These are phyloP conservation scores for Oryzias sinensis DNA, from an alignment of 2,797 vertebrate genomes.

Conservation along the genomic window DNA sequence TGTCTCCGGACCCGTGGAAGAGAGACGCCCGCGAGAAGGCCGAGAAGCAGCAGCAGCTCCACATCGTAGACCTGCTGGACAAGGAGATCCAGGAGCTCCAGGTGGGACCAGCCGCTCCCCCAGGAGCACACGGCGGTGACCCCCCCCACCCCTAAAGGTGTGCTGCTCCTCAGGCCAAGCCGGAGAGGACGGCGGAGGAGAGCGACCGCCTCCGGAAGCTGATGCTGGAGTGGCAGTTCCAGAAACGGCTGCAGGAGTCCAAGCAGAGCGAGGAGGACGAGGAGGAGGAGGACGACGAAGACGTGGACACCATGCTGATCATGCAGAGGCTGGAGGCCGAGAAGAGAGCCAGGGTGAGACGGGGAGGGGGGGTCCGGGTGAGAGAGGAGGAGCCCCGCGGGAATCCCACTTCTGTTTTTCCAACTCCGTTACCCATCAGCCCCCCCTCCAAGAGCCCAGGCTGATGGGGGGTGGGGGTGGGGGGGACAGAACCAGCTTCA, in stretches of 20 bases:
- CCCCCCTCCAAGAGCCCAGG: constrained; percentile 24
- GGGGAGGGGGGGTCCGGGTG: background rate
- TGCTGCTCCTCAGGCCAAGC: constrained; percentile 76
- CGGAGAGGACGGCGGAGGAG: constrained; percentile 90
- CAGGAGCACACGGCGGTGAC: too few species aligned
- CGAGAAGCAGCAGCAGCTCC: constrained; percentile 97
- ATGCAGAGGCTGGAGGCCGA: constrained; percentile 97
- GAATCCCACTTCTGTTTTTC: constrained; percentile 33
- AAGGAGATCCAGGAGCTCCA: constrained; percentile 96
- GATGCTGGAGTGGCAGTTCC: constrained; percentile 99
- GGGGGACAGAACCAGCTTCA: constrained; percentile 29
- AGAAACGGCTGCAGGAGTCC: constrained; percentile 95
- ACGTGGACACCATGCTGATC: constrained; percentile 93
- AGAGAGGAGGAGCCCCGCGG: background rate
- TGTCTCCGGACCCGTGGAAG: constrained; percentile 98
- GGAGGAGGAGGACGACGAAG: constrained; percentile 93
- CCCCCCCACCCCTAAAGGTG: too few species aligned
- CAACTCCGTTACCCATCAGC: constrained; percentile 17
- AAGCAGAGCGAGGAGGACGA: constrained; percentile 96
- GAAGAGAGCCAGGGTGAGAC: constrained; percentile 94
- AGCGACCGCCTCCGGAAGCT: constrained; percentile 93
- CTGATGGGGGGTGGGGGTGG: constrained; percentile 24
- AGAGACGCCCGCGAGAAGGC: constrained; percentile 94
- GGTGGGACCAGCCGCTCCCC: constrained; percentile 23
- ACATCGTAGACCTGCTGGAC: constrained; percentile 95